Evolutionary conservation across 2,888 invertebrate genomes (phyloP).

Genomic region (Drosophila meridiana): DNA sequence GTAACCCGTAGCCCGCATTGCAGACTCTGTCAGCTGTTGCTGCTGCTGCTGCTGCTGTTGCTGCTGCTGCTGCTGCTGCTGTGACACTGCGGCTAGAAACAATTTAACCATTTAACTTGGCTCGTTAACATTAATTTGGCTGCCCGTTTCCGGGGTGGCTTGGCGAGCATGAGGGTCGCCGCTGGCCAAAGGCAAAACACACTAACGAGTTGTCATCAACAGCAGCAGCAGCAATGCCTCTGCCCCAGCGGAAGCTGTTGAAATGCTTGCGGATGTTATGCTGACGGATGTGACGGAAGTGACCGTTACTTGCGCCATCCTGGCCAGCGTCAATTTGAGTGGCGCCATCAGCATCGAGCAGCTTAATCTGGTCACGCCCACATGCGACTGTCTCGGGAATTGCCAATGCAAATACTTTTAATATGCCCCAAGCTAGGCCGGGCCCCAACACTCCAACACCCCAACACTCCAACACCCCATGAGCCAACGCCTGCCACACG

Average conservation of each 20-base stretch:
- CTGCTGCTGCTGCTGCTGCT: constrained; percentile 27
- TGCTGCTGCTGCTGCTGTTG: constrained; percentile 30
- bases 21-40: constrained; percentile 28
- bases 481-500: constrained; percentile 15
- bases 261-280: constrained; percentile 65
- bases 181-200: constrained; percentile 39
- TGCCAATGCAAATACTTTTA: constrained; percentile 52
- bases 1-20: constrained; percentile 38
- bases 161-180: constrained; percentile 45
- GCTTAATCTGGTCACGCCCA: constrained; percentile 38
- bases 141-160: constrained; percentile 53
- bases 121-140: constrained; percentile 70
- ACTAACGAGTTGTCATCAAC: constrained; percentile 64
- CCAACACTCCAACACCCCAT: no score
- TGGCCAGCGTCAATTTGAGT: constrained; percentile 18
- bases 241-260: constrained; percentile 55
- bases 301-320: constrained; percentile 31
- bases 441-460: no score
- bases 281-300: constrained; percentile 64
- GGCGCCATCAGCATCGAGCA: constrained; percentile 21
- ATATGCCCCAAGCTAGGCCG: not conserved
- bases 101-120: constrained; percentile 67
- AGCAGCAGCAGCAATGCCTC: constrained; percentile 27
- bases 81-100: constrained; percentile 51
- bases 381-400: constrained; percentile 26